These are phyloP conservation scores for Orthonevra nobilis DNA, from an alignment of 2,888 invertebrate genomes.

Conservation along the genomic window DNA sequence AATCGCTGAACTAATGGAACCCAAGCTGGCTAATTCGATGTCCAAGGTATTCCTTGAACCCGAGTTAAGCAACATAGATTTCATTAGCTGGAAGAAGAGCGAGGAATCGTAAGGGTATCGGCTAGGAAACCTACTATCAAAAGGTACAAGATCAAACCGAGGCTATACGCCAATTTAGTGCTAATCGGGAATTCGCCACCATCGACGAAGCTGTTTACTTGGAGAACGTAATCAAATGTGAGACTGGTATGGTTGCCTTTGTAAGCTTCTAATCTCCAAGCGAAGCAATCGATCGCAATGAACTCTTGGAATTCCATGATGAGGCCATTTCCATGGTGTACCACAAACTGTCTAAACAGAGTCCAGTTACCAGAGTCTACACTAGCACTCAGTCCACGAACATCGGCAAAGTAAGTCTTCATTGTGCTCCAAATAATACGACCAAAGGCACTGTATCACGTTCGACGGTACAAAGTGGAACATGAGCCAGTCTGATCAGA, in stretches of 20 bases:
- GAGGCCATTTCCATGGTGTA: constrained; percentile 82
- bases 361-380: constrained; percentile 65
- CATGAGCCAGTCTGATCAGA: constrained; percentile 68
- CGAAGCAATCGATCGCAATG: constrained; percentile 81
- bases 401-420: constrained; percentile 70
- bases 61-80: constrained; percentile 80
- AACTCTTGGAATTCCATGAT: constrained; percentile 81
- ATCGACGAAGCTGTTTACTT: constrained; percentile 74
- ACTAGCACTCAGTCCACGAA: constrained; percentile 48
- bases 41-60: constrained; percentile 81
- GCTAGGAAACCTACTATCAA: constrained; percentile 82
- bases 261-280: constrained; percentile 82
- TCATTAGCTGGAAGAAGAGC: constrained; percentile 79
- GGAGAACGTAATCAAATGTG: constrained; percentile 75
- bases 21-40: constrained; percentile 76
- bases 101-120: constrained; percentile 77
- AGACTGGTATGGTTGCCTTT: constrained; percentile 81
- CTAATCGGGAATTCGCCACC: constrained; percentile 76
- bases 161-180: constrained; percentile 81
- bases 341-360: constrained; percentile 79
- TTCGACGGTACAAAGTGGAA: constrained; percentile 40
- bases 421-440: constrained; percentile 72
- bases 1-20: constrained; percentile 73
- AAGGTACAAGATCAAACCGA: constrained; percentile 83
- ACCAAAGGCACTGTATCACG: constrained; percentile 70